Conservation (phyloP, 2,888 invertebrate genomes). For the Eucriotettix oculatus region DNA sequence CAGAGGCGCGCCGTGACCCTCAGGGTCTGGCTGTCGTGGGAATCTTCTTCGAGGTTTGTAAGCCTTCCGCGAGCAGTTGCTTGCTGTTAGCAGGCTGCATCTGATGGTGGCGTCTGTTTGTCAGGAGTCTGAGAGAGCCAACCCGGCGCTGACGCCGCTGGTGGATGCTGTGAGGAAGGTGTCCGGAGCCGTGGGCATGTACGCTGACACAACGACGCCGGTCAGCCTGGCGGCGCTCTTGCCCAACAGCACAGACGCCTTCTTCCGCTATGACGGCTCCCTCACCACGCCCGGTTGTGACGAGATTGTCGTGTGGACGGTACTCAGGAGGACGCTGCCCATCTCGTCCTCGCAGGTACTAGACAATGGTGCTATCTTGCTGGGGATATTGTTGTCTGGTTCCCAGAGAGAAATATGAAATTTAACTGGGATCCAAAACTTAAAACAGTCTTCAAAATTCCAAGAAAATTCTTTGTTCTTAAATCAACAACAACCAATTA, state of each 20-base stretch:
- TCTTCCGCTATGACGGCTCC: conserved; percentile 53
- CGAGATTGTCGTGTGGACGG: conserved; percentile 59
- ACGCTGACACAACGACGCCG: not conserved
- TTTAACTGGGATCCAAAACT: no score
- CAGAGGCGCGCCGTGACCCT: not conserved
- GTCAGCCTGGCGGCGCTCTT: conserved; percentile 30
- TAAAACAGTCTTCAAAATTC: no score
- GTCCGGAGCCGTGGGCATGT: not conserved
- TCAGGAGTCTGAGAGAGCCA: not conserved
- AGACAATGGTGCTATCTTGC: no score
- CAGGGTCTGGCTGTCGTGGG: not conserved
- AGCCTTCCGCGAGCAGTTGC: not conserved
- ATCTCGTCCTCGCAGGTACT: conserved; percentile 32
- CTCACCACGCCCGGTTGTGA: conserved; percentile 58
- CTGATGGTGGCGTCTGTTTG: not conserved
- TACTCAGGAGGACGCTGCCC: conserved; percentile 36
- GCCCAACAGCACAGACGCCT: conserved; percentile 33
- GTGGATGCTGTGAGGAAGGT: not conserved
- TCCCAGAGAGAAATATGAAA: no score
- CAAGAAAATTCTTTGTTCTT: no score
- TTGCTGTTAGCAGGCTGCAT: not conserved
- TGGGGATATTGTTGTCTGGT: no score
- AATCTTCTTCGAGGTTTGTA: not conserved
- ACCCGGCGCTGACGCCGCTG: not conserved
- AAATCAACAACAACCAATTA: no score